These are phyloP conservation scores for Aphis craccivora DNA, from an alignment of 1,140 invertebrate species.

Conservation along the genomic window DNA sequence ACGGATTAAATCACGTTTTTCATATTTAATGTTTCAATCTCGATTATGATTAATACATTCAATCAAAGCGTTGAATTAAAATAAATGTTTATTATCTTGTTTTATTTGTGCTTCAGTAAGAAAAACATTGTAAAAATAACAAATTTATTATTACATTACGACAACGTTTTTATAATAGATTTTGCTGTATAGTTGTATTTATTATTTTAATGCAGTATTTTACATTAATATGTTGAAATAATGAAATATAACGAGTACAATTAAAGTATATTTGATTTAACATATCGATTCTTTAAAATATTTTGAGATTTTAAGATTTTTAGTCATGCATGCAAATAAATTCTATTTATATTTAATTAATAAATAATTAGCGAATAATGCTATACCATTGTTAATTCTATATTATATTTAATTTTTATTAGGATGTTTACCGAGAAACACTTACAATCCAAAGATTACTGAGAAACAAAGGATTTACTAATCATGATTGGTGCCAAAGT, in stretches of 20 bases:
- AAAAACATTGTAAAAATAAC: background rate
- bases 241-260: background rate
- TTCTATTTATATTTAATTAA: background rate
- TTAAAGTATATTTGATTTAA: background rate
- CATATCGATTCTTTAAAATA: background rate
- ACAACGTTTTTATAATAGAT: background rate
- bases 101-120: background rate
- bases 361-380: background rate
- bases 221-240: background rate
- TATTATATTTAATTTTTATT: background rate
- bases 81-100: background rate
- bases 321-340: background rate
- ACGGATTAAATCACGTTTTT: background rate
- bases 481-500: constrained; percentile 42
- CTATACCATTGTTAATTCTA: background rate
- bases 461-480: constrained; percentile 1
- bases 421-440: constrained; percentile 23
- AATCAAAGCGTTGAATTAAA: background rate
- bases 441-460: background rate
- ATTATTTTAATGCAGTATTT: background rate
- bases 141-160: background rate
- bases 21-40: background rate
- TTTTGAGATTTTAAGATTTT: background rate
- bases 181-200: background rate
- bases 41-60: background rate